Conservation (phyloP, 2,888 invertebrate genomes). For the Cephus nigrinus region DNA sequence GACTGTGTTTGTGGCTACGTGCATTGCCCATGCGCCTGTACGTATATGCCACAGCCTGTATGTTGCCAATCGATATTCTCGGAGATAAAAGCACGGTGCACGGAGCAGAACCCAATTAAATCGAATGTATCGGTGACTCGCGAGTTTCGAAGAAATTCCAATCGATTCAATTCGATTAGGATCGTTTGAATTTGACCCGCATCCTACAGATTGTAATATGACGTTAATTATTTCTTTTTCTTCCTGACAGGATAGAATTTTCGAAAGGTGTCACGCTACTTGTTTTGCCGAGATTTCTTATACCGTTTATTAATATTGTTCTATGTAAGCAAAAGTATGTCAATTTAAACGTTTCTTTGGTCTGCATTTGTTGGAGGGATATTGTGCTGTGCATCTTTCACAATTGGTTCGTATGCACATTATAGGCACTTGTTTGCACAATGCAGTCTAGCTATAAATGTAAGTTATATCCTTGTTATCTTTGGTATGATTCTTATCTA, state of each 20-base stretch:
- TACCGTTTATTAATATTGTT: not conserved
- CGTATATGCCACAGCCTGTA: not conserved
- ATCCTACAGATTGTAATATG: not conserved
- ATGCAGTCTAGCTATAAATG: not conserved
- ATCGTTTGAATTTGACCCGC: not conserved
- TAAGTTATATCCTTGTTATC: not conserved
- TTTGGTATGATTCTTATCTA: not conserved
- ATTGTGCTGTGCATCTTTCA: not conserved
- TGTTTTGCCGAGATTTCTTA: not conserved
- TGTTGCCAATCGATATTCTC: not conserved
- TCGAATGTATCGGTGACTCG: slow-evolving; percentile 41
- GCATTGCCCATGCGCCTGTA: not conserved
- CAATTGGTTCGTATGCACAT: not conserved
- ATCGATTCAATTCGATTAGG: not conserved
- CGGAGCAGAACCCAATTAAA: slow-evolving; percentile 40
- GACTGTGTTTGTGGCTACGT: not conserved
- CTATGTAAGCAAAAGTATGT: not conserved
- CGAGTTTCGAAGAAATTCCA: slow-evolving; percentile 21
- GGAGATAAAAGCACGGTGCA: not conserved
- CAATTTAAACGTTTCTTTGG: not conserved
- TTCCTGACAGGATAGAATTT: not conserved
- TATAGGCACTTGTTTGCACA: not conserved
- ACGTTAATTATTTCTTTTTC: not conserved
- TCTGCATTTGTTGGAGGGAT: not conserved
- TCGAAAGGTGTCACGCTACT: not conserved